These are phyloP conservation scores for Helicoverpa zea DNA, from an alignment of 1,140 invertebrate species.

Conservation along the genomic window DNA sequence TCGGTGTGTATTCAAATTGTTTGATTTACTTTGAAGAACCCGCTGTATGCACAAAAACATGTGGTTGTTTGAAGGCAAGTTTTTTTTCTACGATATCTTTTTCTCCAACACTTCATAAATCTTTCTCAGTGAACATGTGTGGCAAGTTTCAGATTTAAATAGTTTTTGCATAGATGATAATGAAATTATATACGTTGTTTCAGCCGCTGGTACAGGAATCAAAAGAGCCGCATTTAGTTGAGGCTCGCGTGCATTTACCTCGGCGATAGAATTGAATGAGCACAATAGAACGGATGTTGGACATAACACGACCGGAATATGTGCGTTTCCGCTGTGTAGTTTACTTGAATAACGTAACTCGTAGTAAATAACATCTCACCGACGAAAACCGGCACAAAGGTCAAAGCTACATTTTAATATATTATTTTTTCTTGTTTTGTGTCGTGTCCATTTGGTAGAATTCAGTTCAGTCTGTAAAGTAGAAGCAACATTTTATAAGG, in stretches of 20 bases:
- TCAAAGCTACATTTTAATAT: not conserved
- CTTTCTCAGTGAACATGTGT: constrained; percentile 26
- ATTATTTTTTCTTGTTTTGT: not conserved
- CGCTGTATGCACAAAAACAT: constrained; percentile 67
- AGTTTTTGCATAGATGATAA: constrained; percentile 15
- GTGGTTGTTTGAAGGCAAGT: constrained; percentile 61
- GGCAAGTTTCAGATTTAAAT: not conserved
- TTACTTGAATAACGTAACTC: constrained; percentile 44
- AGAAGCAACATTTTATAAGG: constrained; percentile 33
- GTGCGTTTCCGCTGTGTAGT: constrained; percentile 67
- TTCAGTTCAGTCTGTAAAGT: constrained; percentile 7
- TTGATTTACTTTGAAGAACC: constrained; percentile 69
- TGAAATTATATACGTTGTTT: constrained; percentile 8
- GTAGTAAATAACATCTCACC: constrained; percentile 20
- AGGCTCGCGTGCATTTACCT: constrained; percentile 52
- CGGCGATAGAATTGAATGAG: constrained; percentile 67
- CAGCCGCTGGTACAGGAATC: constrained; percentile 9
- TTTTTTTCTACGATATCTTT: constrained; percentile 46
- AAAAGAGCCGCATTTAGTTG: constrained; percentile 25
- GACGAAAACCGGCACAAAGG: constrained; percentile 1
- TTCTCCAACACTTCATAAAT: constrained; percentile 46
- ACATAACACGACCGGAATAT: constrained; percentile 70
- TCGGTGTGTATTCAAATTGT: constrained; percentile 68
- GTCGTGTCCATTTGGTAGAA: constrained; percentile 29
- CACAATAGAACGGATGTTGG: constrained; percentile 79